Evolutionary conservation across 2,797 vertebrate genomes (phyloP), one percentile per base, ranked within the genome.

Genomic region (Sternarchorhynchus goeldii): DNA sequence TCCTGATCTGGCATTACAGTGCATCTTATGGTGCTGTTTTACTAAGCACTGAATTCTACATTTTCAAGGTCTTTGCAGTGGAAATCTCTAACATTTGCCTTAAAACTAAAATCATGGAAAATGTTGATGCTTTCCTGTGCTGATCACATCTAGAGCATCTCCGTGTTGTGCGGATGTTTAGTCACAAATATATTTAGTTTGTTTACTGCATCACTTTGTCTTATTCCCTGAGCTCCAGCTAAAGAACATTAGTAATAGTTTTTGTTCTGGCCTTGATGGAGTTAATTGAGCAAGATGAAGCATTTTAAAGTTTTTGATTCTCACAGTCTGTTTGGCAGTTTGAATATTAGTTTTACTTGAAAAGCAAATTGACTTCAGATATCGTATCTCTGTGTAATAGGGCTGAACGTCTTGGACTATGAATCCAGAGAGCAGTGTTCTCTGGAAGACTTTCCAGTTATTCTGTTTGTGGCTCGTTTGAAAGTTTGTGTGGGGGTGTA

Each of bases 301-400:
- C 8, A 18, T 53, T 69, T 56, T 31, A 34, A 17, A 18, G 25
- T 29, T 69, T 67, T 8, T 18, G 16, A 25, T 3, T 56, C 18
- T 12, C n/a, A 2, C 16, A 29, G 4, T 18, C 20, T 18, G 17
- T 21, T 29, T 16, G 16, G 31, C 31, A 41, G 64, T 14, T 31
- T 59, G 55, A 55, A 60, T 58, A 67, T 45, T 68, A 45, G 55
- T 50, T 67, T 41, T 68, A 60, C 65, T 29, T 66, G 55, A 55
- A 39, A 57, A 58, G 63, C 17, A 66, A 66, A 76, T 71, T 39
- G 68, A 64, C 67, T 25, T 70, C 39, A 34, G 45, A 60, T n/a
- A 50, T 25, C 1, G 7, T 17, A n/a, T 18, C 25, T 45, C n/a
- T 45, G 36, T 12, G n/a, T 45, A n/a, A 18, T 64, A n/a, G 63